Conservation (phyloP, 2,797 vertebrate genomes). For the Mycteria americana region DNA sequence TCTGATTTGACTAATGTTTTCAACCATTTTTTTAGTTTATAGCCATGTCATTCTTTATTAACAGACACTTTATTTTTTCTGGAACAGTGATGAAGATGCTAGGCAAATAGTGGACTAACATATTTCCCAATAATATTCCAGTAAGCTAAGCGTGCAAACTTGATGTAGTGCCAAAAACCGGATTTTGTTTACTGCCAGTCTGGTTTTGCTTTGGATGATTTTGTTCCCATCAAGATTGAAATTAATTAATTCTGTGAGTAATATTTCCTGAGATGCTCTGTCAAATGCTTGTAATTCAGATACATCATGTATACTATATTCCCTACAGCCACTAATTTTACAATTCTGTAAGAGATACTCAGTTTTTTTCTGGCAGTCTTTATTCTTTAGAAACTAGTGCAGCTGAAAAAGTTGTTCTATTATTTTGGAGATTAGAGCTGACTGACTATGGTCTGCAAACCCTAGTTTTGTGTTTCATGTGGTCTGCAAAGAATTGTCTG, state of each 20-base stretch:
- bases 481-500: not conserved
- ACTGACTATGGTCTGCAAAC: not conserved
- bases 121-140: not conserved
- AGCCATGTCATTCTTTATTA: not conserved
- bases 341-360: not conserved
- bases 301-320: not conserved
- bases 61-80: not conserved
- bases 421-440: not conserved
- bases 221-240: not conserved
- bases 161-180: not conserved
- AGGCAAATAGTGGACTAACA: not conserved
- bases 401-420: not conserved
- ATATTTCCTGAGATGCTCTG: conserved; percentile 10
- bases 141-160: not conserved
- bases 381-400: not conserved
- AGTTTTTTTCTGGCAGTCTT: not conserved
- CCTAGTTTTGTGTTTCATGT: not conserved
- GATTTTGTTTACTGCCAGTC: conserved; percentile 4
- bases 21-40: not conserved
- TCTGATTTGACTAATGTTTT: not conserved
- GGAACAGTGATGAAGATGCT: not conserved
- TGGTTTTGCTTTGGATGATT: not conserved
- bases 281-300: not conserved
- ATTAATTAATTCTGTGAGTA: conserved; percentile 27
- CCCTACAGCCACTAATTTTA: not conserved